These are phyloP conservation scores for Anoncus sp. DNA, from an alignment of 2,888 invertebrate species.

Conservation along the genomic window DNA sequence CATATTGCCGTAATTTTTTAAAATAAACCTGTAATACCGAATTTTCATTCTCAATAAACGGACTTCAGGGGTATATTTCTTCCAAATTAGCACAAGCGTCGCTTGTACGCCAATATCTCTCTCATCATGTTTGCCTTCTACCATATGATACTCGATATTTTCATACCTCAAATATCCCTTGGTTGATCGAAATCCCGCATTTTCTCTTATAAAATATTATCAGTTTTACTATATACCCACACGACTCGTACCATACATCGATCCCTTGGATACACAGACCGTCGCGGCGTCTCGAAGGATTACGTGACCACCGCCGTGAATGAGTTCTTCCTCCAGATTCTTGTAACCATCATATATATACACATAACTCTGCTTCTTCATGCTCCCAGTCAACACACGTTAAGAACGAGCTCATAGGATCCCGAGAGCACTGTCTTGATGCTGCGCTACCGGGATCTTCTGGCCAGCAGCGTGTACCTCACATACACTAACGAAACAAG, in stretches of 20 bases:
- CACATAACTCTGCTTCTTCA: neutral
- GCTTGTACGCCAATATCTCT: neutral
- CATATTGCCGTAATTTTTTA: no score
- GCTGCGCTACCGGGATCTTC: conserved; percentile 17
- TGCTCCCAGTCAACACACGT: conserved; percentile 9
- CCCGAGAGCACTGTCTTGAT: neutral
- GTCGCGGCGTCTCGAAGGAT: conserved; percentile 15
- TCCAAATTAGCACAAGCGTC: no score
- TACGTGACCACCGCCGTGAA: conserved; percentile 59
- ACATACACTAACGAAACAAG: conserved; percentile 6
- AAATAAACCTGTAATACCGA: no score
- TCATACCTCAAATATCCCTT: neutral
- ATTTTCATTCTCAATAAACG: no score
- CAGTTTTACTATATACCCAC: neutral
- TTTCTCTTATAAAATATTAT: conserved; percentile 3
- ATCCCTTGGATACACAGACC: conserved; percentile 12
- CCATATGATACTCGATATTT: neutral
- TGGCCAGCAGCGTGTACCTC: neutral
- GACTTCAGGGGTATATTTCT: no score
- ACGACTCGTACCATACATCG: neutral
- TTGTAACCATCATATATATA: conserved; percentile 11
- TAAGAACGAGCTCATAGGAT: neutral
- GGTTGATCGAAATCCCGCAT: neutral
- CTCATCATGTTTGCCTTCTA: neutral
- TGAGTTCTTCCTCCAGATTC: conserved; percentile 51